Evolutionary conservation across 2,797 vertebrate species (phyloP), one percentile per base, ranked within the genome.

Genomic region (Mico argentatus): DNA sequence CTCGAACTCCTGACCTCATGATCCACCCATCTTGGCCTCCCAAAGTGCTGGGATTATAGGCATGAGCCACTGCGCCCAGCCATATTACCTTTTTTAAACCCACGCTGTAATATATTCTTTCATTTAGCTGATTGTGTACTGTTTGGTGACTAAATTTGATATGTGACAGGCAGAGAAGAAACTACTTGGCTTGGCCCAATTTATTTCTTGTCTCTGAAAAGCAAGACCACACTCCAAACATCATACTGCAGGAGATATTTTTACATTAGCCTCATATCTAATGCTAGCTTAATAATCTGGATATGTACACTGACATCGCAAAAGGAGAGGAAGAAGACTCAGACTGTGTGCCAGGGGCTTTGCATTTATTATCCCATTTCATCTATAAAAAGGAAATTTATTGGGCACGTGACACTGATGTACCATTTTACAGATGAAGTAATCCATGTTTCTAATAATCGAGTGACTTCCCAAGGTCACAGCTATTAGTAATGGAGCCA

Each of bases 111-210:
- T 84, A 96, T 88, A 72, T 98, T 97, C 93, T 97, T 97, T 96
- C 72, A 86, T 95, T 93, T 96, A 92, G 89, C 87, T 98, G 95
- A 97, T 98, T 95, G 97, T 64, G 77, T 76, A 91, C 44, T 95
- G 88, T 97, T 86, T 89, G 70, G 88, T 95, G 88, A 76, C 94
- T 97, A 97, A 96, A 95, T 55, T 79, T 97, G 89, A 97, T 95
- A 87, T 72, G 33, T 84, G 67, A 89, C 39, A 87, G 48, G 67
- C 33, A 61, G 19, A 96, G 57, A 92, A 92, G 64, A 95, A 95
- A 79, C 14, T 36, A 41, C 22, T 72, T 95, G 67, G 8, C 59
- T 92, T 95, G 48, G 84, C 44, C 50, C 41, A 94, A 72, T 64
- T 91, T 81, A 79, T 52, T 50, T 10, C 46, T 88, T 83, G 19